Conservation (phyloP, 2,888 invertebrate species). For the Amblyjoppa fuscipennis region DNA sequence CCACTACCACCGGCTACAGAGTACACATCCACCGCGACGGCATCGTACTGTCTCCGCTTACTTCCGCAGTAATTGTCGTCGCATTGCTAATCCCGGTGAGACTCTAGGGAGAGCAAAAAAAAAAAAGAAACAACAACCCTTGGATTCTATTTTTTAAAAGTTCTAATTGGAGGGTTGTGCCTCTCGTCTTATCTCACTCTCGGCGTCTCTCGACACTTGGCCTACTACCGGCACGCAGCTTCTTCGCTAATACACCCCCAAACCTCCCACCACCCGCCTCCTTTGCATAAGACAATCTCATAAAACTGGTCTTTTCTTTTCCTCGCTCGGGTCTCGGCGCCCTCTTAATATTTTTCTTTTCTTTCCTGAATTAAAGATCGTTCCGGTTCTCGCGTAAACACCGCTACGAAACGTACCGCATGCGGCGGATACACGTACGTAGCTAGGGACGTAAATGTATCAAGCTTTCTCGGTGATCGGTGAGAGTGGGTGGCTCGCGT, state of each 20-base stretch:
- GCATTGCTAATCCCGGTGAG: conserved; percentile 31
- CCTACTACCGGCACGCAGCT: conserved; percentile 42
- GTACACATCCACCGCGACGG: not conserved
- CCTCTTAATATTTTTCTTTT: too few species aligned
- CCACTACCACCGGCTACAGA: not conserved
- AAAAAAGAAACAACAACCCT: not conserved
- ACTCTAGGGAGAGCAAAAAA: not conserved
- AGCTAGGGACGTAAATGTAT: not conserved
- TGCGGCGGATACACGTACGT: not conserved
- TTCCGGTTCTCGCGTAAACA: not conserved
- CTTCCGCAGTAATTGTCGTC: conserved; percentile 6
- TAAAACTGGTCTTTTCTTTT: too few species aligned
- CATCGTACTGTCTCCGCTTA: not conserved
- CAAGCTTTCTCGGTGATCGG: conserved; percentile 23
- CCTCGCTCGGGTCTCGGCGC: too few species aligned
- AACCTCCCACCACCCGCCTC: too few species aligned
- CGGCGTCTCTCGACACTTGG: conserved; percentile 56
- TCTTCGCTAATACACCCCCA: not conserved
- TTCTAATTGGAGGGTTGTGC: conserved; percentile 65
- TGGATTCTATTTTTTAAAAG: conserved; percentile 58
- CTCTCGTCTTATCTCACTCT: conserved; percentile 61
- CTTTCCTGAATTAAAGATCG: not conserved
- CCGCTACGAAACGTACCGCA: not conserved
- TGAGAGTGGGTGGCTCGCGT: conserved; percentile 49
- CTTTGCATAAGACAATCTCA: too few species aligned